Percentiles rank a stretch among this genome's conserved stretches.
Evolutionary conservation across 2,888 invertebrate species (phyloP).

Genomic region (Mechanitis mazaeus): DNA sequence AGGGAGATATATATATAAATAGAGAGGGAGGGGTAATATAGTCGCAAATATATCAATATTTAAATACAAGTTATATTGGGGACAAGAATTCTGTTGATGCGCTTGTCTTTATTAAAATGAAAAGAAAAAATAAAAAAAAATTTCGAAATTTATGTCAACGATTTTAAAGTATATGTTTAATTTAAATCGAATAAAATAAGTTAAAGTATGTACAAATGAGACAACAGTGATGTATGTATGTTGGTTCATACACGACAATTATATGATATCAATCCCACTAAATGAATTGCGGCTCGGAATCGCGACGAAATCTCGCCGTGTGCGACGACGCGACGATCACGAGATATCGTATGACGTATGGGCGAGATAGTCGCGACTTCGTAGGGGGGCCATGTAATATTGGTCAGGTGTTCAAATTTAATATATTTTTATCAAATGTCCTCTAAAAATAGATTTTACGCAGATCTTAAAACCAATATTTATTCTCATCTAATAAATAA

Average conservation of each 20-base stretch:
- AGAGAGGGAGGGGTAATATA: too few relatives aligned
- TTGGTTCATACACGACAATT: constrained; percentile 26
- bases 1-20: too few relatives aligned
- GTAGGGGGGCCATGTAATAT: constrained; percentile 28
- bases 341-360: constrained; percentile 64
- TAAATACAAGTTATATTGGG: not conserved
- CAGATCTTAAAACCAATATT: not conserved
- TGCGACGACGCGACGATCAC: constrained; percentile 46
- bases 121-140: too few relatives aligned
- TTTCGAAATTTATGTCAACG: too few relatives aligned
- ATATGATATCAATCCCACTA: constrained; percentile 26
- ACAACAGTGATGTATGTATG: constrained; percentile 25
- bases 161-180: not conserved
- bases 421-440: too few relatives aligned
- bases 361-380: constrained; percentile 29
- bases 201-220: constrained; percentile 7
- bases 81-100: too few relatives aligned
- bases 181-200: not conserved
- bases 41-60: not conserved
- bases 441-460: not conserved
- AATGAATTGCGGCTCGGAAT: constrained; percentile 29
- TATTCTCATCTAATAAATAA: not conserved
- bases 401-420: not conserved
- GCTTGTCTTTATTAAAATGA: too few relatives aligned
- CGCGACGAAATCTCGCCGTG: constrained; percentile 32